Percentiles rank a stretch among this genome's conserved stretches.
phyloP scores from a whole-genome alignment of 1,140 invertebrate genomes.

The Drosophila biarmipes region DNA sequence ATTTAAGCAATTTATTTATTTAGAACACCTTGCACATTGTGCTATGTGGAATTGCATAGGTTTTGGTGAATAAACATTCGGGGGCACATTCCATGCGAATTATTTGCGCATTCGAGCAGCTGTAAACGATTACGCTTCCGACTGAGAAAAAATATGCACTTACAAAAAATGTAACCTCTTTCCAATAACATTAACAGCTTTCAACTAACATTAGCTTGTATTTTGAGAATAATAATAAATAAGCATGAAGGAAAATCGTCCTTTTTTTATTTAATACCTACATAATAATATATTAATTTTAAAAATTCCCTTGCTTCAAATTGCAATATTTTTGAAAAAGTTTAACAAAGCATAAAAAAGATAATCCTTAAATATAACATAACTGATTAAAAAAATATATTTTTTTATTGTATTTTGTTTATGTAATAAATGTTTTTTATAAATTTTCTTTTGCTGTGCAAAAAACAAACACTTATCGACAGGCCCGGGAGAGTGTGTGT shows the following conservation, averaged over 20 bases:
- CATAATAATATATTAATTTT: too few species aligned
- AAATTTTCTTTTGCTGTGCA: slow-evolving; percentile 1
- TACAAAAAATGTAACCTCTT: not conserved
- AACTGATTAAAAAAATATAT: not conserved
- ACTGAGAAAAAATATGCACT: slow-evolving; percentile 13
- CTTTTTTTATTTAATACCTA: too few species aligned
- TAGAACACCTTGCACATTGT: slow-evolving; percentile 37
- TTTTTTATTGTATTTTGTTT: not conserved
- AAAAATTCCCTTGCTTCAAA: too few species aligned
- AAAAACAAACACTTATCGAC: slow-evolving; percentile 64
- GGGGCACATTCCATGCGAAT: slow-evolving; percentile 78
- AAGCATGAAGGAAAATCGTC: too few species aligned
- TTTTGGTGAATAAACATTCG: slow-evolving; percentile 60
- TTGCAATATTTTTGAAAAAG: too few species aligned
- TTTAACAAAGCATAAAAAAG: too few species aligned
- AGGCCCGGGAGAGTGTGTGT: slow-evolving; percentile 26
- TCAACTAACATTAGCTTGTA: too few species aligned
- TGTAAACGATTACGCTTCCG: slow-evolving; percentile 79
- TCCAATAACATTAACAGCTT: too few species aligned
- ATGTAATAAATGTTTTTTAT: not conserved
- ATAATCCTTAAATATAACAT: not conserved
- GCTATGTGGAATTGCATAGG: slow-evolving; percentile 42
- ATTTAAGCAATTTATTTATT: not conserved
- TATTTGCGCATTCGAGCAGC: slow-evolving; percentile 83
- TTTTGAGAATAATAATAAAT: not conserved